Percentiles rank a stretch among this genome's conserved stretches.
Evolutionary conservation across 2,888 invertebrate species (phyloP).

Genomic region (Rhingia rostrata): DNA sequence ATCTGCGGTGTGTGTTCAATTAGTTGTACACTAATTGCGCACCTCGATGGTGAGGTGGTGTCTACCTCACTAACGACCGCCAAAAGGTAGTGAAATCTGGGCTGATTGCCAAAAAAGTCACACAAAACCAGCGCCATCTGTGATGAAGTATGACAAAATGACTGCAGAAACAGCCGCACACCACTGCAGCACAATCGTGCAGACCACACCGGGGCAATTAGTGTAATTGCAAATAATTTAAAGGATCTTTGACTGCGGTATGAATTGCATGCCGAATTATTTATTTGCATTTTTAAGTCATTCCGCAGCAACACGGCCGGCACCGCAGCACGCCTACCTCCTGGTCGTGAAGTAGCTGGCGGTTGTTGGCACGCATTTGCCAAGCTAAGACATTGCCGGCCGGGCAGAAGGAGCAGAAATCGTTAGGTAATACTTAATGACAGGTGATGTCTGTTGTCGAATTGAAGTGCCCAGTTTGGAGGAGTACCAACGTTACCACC

Average conservation of each 20-base stretch:
- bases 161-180: constrained; percentile 18
- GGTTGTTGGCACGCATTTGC: constrained; percentile 57
- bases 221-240: constrained; percentile 75
- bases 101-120: constrained; percentile 66
- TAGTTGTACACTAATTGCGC: constrained; percentile 72
- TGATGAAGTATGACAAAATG: constrained; percentile 39
- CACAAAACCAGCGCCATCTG: constrained; percentile 69
- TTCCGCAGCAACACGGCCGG: constrained; percentile 33
- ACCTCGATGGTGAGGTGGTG: not conserved
- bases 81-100: constrained; percentile 52
- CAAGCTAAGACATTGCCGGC: constrained; percentile 27
- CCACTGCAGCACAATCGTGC: constrained; percentile 55
- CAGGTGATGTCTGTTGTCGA: constrained; percentile 70
- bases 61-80: constrained; percentile 50
- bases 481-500: constrained; percentile 3
- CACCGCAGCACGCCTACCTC: constrained; percentile 57
- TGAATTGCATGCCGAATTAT: constrained; percentile 75
- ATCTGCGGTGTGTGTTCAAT: constrained; percentile 61
- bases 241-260: constrained; percentile 75
- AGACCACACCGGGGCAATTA: constrained; percentile 70
- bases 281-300: constrained; percentile 73
- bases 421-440: constrained; percentile 72
- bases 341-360: constrained; percentile 48
- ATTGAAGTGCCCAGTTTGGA: constrained; percentile 25
- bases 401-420: constrained; percentile 59